phyloP scores from a whole-genome alignment of 2,797 vertebrate genomes.

The Nyctibius grandis region DNA sequence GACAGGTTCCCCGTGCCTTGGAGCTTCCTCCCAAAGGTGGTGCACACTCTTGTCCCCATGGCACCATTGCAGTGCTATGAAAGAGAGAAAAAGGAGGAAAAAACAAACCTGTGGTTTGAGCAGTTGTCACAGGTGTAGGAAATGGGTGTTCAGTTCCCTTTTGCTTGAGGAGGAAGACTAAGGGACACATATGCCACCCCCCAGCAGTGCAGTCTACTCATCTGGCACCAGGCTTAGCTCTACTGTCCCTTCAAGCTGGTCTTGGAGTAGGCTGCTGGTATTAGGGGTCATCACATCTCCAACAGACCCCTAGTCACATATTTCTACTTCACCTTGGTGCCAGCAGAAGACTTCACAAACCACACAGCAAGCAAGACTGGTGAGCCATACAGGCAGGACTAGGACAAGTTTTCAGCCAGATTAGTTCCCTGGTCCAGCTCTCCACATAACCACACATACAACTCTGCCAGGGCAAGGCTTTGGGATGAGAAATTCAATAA shows the following conservation, averaged over 20 bases:
- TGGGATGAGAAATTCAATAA: neutral
- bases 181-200: neutral
- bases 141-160: neutral
- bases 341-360: neutral
- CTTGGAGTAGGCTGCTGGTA: neutral
- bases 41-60: neutral
- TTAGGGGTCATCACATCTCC: neutral
- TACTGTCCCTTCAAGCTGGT: neutral
- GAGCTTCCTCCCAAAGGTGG: neutral
- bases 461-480: neutral
- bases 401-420: neutral
- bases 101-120: neutral
- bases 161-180: neutral
- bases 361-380: rapidly evolving
- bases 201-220: neutral
- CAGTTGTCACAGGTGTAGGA: neutral
- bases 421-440: neutral
- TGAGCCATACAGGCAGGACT: neutral
- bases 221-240: neutral
- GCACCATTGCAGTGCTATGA: neutral
- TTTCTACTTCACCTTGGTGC: neutral
- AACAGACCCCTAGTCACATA: neutral
- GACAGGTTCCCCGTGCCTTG: rapidly evolving
- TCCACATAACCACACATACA: neutral
- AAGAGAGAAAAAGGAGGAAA: neutral